Conservation (phyloP, 23 tunicate genomes). For the Trididemnum clinides region DNA sequence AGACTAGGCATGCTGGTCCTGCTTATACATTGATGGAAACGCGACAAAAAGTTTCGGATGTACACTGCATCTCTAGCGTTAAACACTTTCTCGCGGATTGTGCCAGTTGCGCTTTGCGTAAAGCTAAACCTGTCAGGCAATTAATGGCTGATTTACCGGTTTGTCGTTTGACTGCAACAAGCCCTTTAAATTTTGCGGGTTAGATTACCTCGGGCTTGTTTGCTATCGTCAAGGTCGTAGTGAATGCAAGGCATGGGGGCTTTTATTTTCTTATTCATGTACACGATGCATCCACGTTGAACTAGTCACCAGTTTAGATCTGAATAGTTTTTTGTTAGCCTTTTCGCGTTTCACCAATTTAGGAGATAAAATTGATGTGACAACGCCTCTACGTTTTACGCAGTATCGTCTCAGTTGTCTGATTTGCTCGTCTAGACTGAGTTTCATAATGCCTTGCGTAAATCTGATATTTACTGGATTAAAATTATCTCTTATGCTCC, state of each 20-base stretch:
- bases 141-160: background rate
- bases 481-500: background rate
- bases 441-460: background rate
- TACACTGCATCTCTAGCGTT: background rate
- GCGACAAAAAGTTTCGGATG: background rate
- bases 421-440: background rate
- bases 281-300: background rate
- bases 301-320: background rate
- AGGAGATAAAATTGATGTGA: background rate
- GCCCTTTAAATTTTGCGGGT: constrained; percentile 6
- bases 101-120: background rate
- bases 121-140: constrained; percentile 16
- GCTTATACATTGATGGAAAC: background rate
- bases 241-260: constrained; percentile 10
- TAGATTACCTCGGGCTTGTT: constrained; percentile 3
- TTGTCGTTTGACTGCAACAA: constrained; percentile 9
- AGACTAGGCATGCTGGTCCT: background rate
- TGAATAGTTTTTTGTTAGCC: background rate
- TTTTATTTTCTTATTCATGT: background rate
- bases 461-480: background rate
- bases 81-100: background rate
- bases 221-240: background rate
- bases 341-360: background rate
- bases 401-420: background rate
- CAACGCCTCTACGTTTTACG: background rate